These are phyloP conservation scores for Myotis daubentonii DNA, from an alignment of 2,797 vertebrate genomes.

Conservation along the genomic window DNA sequence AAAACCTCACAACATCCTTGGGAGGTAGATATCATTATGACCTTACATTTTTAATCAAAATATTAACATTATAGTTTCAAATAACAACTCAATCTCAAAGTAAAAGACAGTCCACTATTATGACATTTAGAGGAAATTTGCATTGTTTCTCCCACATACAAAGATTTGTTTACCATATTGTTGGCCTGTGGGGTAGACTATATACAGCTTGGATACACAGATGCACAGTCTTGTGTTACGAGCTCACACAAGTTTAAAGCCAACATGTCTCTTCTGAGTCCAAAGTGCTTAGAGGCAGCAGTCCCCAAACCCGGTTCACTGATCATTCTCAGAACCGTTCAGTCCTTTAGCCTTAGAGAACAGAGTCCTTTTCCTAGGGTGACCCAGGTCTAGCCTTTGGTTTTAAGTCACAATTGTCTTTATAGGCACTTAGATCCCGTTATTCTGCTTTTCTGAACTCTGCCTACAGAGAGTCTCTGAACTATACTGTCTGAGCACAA, in stretches of 20 bases:
- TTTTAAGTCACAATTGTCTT: neutral
- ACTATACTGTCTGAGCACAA: neutral
- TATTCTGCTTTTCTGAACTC: neutral
- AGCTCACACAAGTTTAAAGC: neutral
- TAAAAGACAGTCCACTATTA: neutral
- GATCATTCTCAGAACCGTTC: neutral
- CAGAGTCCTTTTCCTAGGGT: neutral
- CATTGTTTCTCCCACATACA: slow-evolving; percentile 5
- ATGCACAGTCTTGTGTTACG: neutral
- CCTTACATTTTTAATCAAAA: slow-evolving; percentile 41
- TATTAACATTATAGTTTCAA: slow-evolving; percentile 33
- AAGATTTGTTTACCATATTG: neutral
- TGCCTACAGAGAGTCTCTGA: neutral
- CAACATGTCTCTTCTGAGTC: neutral
- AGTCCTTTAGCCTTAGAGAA: neutral
- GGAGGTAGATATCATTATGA: neutral
- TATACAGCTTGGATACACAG: neutral
- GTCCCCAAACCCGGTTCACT: neutral
- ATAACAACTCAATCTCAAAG: neutral
- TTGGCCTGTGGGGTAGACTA: neutral
- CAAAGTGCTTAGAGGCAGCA: neutral
- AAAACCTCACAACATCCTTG: slow-evolving; percentile 34
- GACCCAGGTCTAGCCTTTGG: neutral
- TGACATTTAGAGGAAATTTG: slow-evolving; percentile 1
- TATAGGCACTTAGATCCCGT: neutral